These are phyloP conservation scores for Scaptodrosophila lebanonensis DNA, from an alignment of 1,140 invertebrate species.

Conservation along the genomic window DNA sequence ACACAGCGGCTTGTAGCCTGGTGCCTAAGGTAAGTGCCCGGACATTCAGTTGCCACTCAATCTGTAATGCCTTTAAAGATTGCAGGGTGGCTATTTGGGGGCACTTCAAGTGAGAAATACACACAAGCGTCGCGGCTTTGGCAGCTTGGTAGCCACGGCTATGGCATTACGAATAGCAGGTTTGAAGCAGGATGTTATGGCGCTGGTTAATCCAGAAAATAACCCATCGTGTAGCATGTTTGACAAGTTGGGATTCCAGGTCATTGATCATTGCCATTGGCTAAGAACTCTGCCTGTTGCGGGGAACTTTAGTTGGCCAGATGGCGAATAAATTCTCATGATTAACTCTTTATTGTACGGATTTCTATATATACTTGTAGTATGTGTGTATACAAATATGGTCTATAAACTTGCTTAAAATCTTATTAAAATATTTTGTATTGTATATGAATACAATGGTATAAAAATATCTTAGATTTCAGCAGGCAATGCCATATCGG, in stretches of 20 bases:
- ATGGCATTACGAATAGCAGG: constrained; percentile 59
- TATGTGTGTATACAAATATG: constrained; percentile 22
- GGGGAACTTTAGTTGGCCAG: constrained; percentile 37
- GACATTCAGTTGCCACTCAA: neutral
- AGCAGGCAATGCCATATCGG: too few relatives aligned
- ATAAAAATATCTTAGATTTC: constrained; percentile 51
- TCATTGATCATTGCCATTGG: constrained; percentile 61
- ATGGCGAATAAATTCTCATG: constrained; percentile 44
- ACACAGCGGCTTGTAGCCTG: constrained; percentile 55
- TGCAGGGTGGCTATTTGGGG: constrained; percentile 72
- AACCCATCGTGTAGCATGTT: constrained; percentile 58
- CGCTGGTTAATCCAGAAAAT: constrained; percentile 58
- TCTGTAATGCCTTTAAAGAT: constrained; percentile 1
- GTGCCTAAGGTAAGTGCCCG: constrained; percentile 53
- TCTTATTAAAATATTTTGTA: constrained; percentile 33
- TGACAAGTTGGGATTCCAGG: constrained; percentile 65
- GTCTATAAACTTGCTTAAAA: constrained; percentile 32
- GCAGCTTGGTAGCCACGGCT: constrained; percentile 59
- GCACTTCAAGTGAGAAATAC: constrained; percentile 65
- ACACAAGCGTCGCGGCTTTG: constrained; percentile 72
- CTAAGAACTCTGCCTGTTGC: constrained; percentile 29
- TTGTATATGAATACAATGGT: constrained; percentile 68
- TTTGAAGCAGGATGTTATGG: constrained; percentile 68
- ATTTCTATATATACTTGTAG: constrained; percentile 5
- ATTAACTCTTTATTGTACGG: constrained; percentile 1